These are phyloP conservation scores for Andricus grossulariae DNA, from an alignment of 1,140 invertebrate species.

Conservation along the genomic window DNA sequence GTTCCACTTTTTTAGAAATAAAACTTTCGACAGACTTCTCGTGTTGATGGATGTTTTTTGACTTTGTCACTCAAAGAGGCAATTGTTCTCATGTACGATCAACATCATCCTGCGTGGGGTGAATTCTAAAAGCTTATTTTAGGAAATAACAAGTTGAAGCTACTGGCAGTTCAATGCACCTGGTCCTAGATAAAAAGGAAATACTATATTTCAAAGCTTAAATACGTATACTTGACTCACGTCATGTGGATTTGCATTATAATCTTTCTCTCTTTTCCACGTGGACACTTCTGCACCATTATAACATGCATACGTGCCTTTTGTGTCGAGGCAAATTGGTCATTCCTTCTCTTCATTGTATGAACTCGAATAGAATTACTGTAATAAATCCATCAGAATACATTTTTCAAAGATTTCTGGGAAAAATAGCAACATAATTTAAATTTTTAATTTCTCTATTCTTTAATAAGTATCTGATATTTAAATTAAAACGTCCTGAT, in stretches of 20 bases:
- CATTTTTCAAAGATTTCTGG: neutral
- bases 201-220: conserved; percentile 37
- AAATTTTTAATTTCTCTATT: neutral
- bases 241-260: conserved; percentile 69
- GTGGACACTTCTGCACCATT: conserved; percentile 38
- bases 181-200: conserved; percentile 60
- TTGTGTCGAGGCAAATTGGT: conserved; percentile 3
- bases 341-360: conserved; percentile 7
- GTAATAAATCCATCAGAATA: neutral
- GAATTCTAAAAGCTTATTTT: neutral
- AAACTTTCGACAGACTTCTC: no score
- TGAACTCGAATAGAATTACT: neutral
- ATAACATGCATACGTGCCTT: conserved; percentile 14
- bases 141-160: neutral
- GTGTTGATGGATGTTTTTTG: no score
- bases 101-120: no score
- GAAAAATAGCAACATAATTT: neutral
- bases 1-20: no score
- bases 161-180: conserved; percentile 62
- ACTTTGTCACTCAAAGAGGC: no score
- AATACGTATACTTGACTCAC: conserved; percentile 45
- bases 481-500: no score
- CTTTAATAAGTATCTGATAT: no score
- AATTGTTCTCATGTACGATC: no score
- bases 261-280: conserved; percentile 57